Evolutionary conservation across 2,888 invertebrate genomes (phyloP).

Genomic region (Bombyx huttoni): DNA sequence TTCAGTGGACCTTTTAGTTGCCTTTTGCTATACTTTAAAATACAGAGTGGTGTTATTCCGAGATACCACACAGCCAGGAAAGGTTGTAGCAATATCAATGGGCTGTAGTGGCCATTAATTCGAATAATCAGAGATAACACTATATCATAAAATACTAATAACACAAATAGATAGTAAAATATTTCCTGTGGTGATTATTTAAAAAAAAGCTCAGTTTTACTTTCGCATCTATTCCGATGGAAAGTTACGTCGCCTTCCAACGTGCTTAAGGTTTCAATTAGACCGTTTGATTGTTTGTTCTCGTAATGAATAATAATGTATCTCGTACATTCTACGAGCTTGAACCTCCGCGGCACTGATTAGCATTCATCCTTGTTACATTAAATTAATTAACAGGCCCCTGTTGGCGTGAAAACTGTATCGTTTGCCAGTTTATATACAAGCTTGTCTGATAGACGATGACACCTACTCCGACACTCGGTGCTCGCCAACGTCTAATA

Average conservation of each 20-base stretch:
- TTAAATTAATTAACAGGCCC: conserved; percentile 42
- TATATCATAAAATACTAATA: no score
- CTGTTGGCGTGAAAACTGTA: conserved; percentile 35
- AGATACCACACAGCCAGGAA: no score
- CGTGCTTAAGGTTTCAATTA: background rate
- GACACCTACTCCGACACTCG: conserved; percentile 25
- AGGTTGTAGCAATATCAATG: no score
- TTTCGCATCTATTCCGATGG: conserved; percentile 17
- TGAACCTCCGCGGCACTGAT: conserved; percentile 15
- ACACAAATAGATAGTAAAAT: background rate
- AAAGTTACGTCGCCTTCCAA: conserved; percentile 12
- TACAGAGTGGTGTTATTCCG: no score
- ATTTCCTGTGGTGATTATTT: background rate
- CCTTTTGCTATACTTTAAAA: no score
- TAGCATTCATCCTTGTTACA: conserved; percentile 29
- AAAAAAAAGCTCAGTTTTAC: background rate
- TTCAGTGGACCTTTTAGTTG: no score
- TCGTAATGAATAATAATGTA: conserved; percentile 1
- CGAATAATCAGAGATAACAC: no score
- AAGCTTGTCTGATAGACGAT: conserved; percentile 29
- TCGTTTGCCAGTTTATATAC: conserved; percentile 42
- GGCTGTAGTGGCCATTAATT: no score
- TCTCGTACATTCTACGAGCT: background rate
- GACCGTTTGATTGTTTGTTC: background rate
- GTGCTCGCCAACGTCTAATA: conserved; percentile 28